phyloP scores from a whole-genome alignment of 2,888 invertebrate species.

The Mechanitis messenoides region DNA sequence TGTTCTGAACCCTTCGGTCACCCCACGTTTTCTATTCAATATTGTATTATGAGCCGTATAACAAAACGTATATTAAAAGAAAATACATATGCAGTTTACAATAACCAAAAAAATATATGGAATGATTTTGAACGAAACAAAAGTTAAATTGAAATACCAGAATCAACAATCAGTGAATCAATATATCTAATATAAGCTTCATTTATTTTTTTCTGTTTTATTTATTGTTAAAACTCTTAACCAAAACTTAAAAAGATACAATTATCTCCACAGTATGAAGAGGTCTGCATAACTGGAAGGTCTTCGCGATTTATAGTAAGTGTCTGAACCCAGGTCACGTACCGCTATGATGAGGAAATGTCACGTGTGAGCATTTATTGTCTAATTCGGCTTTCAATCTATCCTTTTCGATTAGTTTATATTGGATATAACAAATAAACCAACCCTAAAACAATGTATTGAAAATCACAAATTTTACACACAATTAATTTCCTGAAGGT shows the following conservation, averaged over 20 bases:
- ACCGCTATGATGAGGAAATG: constrained; percentile 64
- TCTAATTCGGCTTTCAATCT: constrained; percentile 24
- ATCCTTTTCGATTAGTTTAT: constrained; percentile 9
- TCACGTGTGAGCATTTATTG: constrained; percentile 47
- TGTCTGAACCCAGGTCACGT: constrained; percentile 64
- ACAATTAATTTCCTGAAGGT: not conserved
- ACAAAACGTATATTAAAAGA: not conserved
- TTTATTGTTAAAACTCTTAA: too few species aligned
- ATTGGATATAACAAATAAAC: not conserved
- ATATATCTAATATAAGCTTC: too few species aligned
- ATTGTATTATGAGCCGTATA: not conserved
- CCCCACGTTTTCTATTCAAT: constrained; percentile 1
- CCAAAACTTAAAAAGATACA: too few species aligned
- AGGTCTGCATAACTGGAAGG: constrained; percentile 40
- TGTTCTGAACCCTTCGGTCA: constrained; percentile 22
- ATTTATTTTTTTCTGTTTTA: too few species aligned
- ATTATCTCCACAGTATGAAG: not conserved
- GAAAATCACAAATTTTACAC: not conserved
- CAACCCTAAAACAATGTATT: not conserved
- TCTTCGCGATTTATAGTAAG: constrained; percentile 60
- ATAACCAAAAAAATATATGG: not conserved
- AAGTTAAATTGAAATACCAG: too few species aligned
- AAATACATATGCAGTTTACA: not conserved
- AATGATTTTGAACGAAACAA: not conserved
- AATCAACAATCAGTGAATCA: too few species aligned